Evolutionary conservation across 2,888 invertebrate genomes (phyloP).

Genomic region (Melanostoma mellinum): DNA sequence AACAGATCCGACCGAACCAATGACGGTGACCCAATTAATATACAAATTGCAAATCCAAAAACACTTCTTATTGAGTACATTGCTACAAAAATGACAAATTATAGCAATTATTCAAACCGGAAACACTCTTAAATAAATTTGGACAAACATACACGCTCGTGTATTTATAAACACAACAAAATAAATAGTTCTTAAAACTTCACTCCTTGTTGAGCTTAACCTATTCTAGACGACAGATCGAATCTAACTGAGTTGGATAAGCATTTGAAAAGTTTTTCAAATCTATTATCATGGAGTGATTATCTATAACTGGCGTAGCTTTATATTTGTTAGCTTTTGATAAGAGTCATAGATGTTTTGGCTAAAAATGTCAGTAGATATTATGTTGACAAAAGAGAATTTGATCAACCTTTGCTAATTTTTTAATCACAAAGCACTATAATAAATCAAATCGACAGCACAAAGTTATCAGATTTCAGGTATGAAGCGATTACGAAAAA

Average conservation of each 20-base stretch:
- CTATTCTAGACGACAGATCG: constrained; percentile 30
- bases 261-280: constrained; percentile 13
- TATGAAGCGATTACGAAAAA: no score
- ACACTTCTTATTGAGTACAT: constrained; percentile 33
- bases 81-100: constrained; percentile 1
- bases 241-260: constrained; percentile 26
- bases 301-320: background rate
- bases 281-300: constrained; percentile 15
- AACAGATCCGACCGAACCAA: constrained; percentile 74
- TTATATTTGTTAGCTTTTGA: background rate
- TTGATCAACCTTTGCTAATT: no score
- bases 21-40: constrained; percentile 27
- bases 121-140: background rate
- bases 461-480: no score
- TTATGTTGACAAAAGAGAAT: no score
- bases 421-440: no score
- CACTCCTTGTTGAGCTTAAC: constrained; percentile 26
- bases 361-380: no score
- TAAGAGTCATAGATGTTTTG: no score
- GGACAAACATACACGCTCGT: background rate
- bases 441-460: no score
- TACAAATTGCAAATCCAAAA: constrained; percentile 27
- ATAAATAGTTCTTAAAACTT: background rate
- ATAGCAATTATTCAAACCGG: background rate
- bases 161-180: no score